These are phyloP conservation scores for Drosophila mayaguana DNA, from an alignment of 2,888 invertebrate genomes.

Conservation along the genomic window DNA sequence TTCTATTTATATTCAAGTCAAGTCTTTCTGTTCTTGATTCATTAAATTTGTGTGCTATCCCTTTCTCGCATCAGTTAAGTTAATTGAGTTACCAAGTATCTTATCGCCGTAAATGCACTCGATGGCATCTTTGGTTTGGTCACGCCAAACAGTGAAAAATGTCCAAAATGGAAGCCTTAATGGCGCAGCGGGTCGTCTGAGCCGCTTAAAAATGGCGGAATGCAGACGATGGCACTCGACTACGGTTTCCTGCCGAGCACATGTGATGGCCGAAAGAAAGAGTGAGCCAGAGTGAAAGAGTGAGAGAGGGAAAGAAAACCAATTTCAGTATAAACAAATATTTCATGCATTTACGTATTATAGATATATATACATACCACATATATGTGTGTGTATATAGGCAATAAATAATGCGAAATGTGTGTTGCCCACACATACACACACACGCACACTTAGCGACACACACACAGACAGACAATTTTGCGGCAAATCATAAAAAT, in stretches of 20 bases:
- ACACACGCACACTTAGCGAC: no score
- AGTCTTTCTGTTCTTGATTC: no score
- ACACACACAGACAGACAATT: constrained; percentile 12
- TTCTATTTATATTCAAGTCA: not conserved
- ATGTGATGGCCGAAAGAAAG: not conserved
- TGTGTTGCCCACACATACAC: constrained; percentile 18
- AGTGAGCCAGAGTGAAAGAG: not conserved
- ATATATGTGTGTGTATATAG: not conserved
- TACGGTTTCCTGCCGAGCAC: constrained; percentile 16
- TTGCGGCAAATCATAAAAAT: constrained; percentile 65
- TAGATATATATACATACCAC: not conserved
- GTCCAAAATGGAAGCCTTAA: constrained; percentile 49
- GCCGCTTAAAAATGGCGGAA: constrained; percentile 44
- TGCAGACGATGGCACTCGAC: constrained; percentile 37
- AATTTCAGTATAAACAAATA: constrained; percentile 38
- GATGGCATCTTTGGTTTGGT: constrained; percentile 21
- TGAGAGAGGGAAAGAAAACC: not conserved
- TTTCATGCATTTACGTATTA: constrained; percentile 38
- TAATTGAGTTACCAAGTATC: constrained; percentile 76
- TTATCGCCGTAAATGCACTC: constrained; percentile 73
- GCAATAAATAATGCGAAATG: constrained; percentile 50
- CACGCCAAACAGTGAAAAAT: constrained; percentile 17
- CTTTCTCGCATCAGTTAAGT: constrained; percentile 38
- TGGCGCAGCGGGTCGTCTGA: constrained; percentile 39
- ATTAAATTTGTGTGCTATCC: not conserved